These are phyloP conservation scores for Teleogryllus occipitalis DNA, from an alignment of 1,140 invertebrate species.

Conservation along the genomic window DNA sequence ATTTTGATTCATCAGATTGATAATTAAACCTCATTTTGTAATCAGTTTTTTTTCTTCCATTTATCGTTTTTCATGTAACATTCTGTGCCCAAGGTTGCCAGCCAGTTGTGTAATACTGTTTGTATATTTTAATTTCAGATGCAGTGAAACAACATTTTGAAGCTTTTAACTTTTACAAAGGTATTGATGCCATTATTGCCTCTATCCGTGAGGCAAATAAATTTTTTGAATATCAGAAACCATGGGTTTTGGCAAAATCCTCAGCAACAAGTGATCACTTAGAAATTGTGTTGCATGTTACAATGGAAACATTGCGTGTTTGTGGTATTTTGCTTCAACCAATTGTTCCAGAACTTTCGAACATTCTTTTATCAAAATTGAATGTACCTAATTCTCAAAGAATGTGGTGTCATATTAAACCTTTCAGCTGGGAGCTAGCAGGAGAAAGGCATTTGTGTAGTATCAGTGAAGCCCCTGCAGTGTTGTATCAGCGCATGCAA, in stretches of 20 bases:
- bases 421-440: constrained; percentile 26
- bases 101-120: constrained; percentile 1
- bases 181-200: constrained; percentile 65
- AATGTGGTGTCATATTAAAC: constrained; percentile 42
- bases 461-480: not conserved
- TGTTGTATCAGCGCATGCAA: not conserved
- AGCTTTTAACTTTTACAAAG: constrained; percentile 75
- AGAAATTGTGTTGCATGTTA: constrained; percentile 66
- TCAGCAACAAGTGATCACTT: constrained; percentile 42
- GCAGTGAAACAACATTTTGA: constrained; percentile 57
- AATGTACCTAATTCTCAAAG: constrained; percentile 42
- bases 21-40: no score
- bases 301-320: constrained; percentile 74
- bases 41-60: no score
- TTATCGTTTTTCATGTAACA: no score
- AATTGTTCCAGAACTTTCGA: constrained; percentile 65
- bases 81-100: no score
- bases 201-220: constrained; percentile 69
- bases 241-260: constrained; percentile 75
- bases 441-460: not conserved
- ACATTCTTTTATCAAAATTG: constrained; percentile 57
- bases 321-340: constrained; percentile 72
- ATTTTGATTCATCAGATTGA: no score
- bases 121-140: constrained; percentile 36
- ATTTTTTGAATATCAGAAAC: constrained; percentile 76